Percentiles rank a stretch among this genome's conserved stretches.
These are phyloP conservation scores for Upupa epops DNA, from an alignment of 2,113 vertebrate genomes.

Conservation along the genomic window DNA sequence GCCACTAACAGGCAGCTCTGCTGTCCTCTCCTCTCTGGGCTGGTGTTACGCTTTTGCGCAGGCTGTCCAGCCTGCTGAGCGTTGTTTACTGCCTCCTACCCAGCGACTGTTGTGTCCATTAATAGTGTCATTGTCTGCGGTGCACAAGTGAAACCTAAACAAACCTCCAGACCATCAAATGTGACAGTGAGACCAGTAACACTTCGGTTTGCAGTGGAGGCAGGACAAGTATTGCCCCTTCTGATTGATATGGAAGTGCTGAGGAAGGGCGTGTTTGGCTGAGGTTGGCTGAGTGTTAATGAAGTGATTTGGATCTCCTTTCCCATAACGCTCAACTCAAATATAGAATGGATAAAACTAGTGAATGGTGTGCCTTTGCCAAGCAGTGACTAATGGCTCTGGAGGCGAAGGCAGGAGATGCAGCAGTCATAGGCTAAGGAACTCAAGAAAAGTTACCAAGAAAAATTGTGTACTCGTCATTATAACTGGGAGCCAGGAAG, in stretches of 20 bases:
- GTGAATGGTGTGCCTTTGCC: neutral
- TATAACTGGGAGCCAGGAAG: neutral
- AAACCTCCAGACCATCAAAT: neutral
- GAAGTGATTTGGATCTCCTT: neutral
- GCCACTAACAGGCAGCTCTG: neutral
- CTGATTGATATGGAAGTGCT: neutral
- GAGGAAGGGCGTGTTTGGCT: neutral
- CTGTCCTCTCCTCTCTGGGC: neutral
- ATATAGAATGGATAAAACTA: neutral
- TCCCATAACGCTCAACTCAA: neutral
- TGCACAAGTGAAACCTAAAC: neutral
- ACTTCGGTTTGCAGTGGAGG: neutral
- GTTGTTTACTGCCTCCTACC: neutral
- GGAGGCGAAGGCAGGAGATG: neutral
- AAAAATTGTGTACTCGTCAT: neutral
- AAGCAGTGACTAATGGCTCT: neutral
- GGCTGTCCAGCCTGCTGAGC: neutral
- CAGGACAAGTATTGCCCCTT: neutral
- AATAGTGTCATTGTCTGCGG: neutral
- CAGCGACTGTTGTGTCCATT: neutral
- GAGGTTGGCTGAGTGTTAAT: conserved; percentile 2
- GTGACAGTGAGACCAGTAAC: neutral
- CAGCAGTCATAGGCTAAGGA: neutral
- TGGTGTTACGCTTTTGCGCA: neutral
- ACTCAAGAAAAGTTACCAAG: neutral